Percentiles rank a stretch among this genome's conserved stretches.
Conservation (phyloP, 1,140 invertebrate species). For the Zeugodacus cucurbitae region DNA sequence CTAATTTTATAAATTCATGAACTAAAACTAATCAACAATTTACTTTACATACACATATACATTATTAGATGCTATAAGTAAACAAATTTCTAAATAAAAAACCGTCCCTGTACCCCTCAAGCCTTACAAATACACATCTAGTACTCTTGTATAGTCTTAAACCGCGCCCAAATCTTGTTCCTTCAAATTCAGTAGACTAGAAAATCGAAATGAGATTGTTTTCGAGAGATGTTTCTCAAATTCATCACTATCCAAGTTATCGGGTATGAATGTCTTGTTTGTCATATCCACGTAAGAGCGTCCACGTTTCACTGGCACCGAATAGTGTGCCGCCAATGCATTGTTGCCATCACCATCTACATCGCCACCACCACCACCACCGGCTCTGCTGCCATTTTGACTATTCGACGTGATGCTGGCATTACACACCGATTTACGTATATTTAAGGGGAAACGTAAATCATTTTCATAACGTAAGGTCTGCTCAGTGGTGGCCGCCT, state of each 20-base stretch:
- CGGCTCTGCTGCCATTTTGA: slow-evolving; percentile 55
- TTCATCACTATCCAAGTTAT: slow-evolving; percentile 62
- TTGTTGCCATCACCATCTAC: background rate
- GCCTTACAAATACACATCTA: background rate
- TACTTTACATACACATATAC: background rate
- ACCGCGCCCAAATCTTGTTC: slow-evolving; percentile 48
- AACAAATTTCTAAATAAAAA: background rate
- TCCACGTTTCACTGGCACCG: slow-evolving; percentile 60
- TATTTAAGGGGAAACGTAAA: slow-evolving; percentile 59
- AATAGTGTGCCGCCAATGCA: slow-evolving; percentile 53
- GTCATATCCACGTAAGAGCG: slow-evolving; percentile 63
- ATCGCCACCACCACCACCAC: background rate
- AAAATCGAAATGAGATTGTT: slow-evolving; percentile 64
- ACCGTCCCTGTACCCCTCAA: background rate
- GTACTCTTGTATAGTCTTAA: background rate
- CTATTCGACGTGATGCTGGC: slow-evolving; percentile 52
- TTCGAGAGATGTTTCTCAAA: slow-evolving; percentile 64
- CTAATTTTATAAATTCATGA: background rate
- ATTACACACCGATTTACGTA: slow-evolving; percentile 52
- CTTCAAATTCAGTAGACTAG: slow-evolving; percentile 62
- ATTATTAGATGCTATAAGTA: slow-evolving; percentile 45
- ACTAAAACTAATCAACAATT: slow-evolving; percentile 22
- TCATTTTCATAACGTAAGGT: slow-evolving; percentile 63
- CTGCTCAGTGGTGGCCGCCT: slow-evolving; percentile 56
- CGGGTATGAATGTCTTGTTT: slow-evolving; percentile 59